Conservation (phyloP, 2,797 vertebrate genomes). For the Neosalanx taihuensis region DNA sequence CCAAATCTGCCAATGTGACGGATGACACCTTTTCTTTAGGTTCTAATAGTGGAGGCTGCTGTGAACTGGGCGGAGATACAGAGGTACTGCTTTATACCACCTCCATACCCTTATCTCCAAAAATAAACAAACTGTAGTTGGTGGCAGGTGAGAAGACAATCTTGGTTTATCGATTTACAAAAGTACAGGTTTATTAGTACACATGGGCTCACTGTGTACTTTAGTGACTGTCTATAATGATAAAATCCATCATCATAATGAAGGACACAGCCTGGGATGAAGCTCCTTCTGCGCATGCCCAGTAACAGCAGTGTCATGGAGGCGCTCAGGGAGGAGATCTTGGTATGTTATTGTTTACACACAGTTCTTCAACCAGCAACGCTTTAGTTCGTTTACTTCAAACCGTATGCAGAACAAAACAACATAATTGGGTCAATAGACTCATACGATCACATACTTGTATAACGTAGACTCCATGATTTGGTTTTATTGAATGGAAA, state of each 20-base stretch:
- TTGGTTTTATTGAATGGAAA: background rate
- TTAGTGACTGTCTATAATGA: background rate
- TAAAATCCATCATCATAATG: background rate
- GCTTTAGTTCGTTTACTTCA: background rate
- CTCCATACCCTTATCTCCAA: background rate
- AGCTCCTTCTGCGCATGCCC: constrained; percentile 5
- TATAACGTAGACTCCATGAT: background rate
- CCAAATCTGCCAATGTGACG: background rate
- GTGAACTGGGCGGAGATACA: constrained; percentile 8
- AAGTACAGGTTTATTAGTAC: too few relatives aligned
- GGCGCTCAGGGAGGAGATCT: background rate
- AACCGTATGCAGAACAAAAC: background rate
- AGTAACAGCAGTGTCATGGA: constrained; percentile 10
- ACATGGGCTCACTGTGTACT: too few relatives aligned
- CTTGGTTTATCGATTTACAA: too few relatives aligned
- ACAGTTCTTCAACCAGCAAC: background rate
- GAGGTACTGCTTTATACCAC: background rate
- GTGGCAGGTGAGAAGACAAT: background rate
- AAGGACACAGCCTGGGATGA: background rate
- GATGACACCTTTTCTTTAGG: background rate
- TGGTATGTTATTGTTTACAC: constrained; percentile 14
- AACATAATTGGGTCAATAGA: background rate
- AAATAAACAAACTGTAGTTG: background rate
- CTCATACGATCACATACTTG: background rate
- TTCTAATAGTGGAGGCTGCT: background rate